Conservation (phyloP, 2,797 vertebrate species). For the Leptoclinus maculatus region DNA sequence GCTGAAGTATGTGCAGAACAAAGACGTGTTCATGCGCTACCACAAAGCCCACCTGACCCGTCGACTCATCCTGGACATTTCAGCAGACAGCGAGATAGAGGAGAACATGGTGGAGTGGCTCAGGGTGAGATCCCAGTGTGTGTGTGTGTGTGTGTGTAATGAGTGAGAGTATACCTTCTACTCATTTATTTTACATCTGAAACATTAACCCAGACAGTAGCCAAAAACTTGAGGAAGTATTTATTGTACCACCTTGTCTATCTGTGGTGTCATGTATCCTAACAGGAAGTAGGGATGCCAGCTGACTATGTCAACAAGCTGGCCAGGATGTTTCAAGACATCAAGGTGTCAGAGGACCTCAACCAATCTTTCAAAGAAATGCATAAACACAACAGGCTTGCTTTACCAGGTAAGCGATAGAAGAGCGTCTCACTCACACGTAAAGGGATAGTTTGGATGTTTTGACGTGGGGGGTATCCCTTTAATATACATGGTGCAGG, state of each 20-base stretch:
- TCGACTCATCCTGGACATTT: constrained; percentile 98
- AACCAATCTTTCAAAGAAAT: constrained; percentile 99
- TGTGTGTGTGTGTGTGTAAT: background rate
- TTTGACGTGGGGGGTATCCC: background rate
- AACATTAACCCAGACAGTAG: background rate
- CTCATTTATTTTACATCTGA: background rate
- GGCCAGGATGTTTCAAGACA: constrained; percentile 99
- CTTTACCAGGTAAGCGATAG: constrained; percentile 90
- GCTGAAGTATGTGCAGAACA: constrained; percentile 99
- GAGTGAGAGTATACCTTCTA: background rate
- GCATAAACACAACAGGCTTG: constrained; percentile 99
- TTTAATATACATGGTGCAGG: background rate
- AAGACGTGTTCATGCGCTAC: constrained; percentile 99
- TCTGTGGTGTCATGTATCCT: constrained; percentile 1
- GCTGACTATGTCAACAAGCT: constrained; percentile 99
- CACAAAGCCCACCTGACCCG: constrained; percentile 98
- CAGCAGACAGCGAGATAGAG: constrained; percentile 98
- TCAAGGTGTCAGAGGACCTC: constrained; percentile 99
- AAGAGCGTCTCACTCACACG: background rate
- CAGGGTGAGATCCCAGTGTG: constrained; percentile 84
- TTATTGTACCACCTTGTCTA: background rate
- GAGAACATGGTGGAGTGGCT: constrained; percentile 99
- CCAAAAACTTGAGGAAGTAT: background rate
- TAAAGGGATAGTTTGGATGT: background rate
- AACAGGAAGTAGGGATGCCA: constrained; percentile 98